Evolutionary conservation across 2,113 vertebrate species (phyloP).

Genomic region (Myrmecophaga tridactyla): DNA sequence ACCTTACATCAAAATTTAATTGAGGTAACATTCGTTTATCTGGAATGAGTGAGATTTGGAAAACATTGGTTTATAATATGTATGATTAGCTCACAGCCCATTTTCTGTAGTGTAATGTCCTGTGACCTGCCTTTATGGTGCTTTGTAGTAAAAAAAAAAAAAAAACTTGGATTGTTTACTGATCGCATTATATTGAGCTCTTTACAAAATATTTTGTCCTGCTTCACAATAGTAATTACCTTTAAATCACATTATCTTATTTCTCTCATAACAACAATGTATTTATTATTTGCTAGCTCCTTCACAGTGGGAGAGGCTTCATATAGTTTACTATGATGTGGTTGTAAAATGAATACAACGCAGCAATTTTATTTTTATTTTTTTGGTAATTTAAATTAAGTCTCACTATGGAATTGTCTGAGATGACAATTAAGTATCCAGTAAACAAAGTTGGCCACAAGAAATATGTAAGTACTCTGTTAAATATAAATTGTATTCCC

Average conservation of each 20-base stretch:
- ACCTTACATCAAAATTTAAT: too few species aligned
- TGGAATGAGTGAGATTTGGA: not conserved
- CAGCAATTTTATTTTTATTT: not conserved
- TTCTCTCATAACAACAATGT: not conserved
- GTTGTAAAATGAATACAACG: not conserved
- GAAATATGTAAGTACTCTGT: not conserved
- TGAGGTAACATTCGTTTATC: too few species aligned
- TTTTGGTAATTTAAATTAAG: not conserved
- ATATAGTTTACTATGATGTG: not conserved
- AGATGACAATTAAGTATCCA: not conserved
- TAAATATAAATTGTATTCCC: not conserved
- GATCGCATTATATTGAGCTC: not conserved
- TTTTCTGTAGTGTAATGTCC: not conserved
- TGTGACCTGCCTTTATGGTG: not conserved
- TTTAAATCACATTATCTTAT: not conserved
- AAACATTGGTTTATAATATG: not conserved
- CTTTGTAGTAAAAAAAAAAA: too few species aligned
- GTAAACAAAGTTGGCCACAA: not conserved
- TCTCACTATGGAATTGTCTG: not conserved
- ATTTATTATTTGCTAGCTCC: not conserved
- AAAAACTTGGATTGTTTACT: not conserved
- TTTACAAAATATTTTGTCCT: not conserved
- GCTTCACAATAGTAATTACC: not conserved
- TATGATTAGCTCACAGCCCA: not conserved
- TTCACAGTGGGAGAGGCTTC: not conserved